phyloP scores from a whole-genome alignment of 2,113 vertebrate species.

The Mellivora capensis region DNA sequence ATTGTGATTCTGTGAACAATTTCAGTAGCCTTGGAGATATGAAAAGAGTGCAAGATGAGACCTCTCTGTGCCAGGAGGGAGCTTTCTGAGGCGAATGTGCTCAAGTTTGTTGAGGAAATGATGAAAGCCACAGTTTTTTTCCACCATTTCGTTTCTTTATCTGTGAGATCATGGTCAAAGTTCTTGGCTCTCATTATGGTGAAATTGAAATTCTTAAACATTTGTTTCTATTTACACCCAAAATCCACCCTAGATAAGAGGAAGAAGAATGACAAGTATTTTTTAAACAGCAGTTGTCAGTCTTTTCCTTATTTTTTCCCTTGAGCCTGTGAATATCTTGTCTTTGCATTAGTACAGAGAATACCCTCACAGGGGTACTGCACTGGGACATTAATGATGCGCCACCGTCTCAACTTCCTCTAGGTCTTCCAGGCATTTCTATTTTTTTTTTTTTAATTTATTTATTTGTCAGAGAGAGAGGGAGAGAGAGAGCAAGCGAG shows the following conservation, averaged over 20 bases:
- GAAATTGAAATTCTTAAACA: not conserved
- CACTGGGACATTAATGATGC: not conserved
- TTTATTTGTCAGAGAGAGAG: too few relatives aligned
- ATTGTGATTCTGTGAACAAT: not conserved
- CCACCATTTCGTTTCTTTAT: not conserved
- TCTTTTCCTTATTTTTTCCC: not conserved
- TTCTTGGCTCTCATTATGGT: not conserved
- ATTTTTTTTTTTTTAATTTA: too few relatives aligned
- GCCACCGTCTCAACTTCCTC: not conserved
- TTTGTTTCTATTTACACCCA: not conserved
- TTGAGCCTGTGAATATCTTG: not conserved
- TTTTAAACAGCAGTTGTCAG: not conserved
- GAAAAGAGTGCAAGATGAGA: not conserved
- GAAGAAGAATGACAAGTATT: not conserved
- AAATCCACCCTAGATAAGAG: not conserved
- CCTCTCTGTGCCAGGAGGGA: not conserved
- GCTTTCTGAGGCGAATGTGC: not conserved
- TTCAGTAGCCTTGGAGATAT: not conserved
- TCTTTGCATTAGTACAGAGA: not conserved
- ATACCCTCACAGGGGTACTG: not conserved
- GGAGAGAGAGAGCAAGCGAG: too few relatives aligned
- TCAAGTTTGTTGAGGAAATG: not conserved
- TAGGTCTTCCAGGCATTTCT: not conserved
- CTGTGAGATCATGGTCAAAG: not conserved
- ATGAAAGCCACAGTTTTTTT: not conserved